Conservation (phyloP, 2,888 invertebrate species). For the Hololepta plana region DNA sequence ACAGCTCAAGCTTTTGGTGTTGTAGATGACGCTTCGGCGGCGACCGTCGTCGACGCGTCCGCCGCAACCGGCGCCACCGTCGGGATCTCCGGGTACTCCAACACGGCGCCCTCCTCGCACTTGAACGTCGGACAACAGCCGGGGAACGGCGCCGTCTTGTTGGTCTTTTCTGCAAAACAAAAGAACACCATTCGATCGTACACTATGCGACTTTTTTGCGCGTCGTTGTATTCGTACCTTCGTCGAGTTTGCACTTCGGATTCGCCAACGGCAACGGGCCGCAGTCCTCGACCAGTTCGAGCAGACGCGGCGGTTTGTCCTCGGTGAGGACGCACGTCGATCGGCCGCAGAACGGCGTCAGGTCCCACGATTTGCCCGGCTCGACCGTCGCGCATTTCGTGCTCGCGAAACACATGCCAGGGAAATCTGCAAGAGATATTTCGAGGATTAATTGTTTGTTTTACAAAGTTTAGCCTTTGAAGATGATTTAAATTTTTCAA, state of each 20-base stretch:
- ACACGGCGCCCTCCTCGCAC: slow-evolving; percentile 67
- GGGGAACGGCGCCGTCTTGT: slow-evolving; percentile 79
- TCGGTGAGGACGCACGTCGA: slow-evolving; percentile 71
- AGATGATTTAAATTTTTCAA: too few relatives aligned
- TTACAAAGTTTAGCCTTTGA: too few relatives aligned
- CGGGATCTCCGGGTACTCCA: slow-evolving; percentile 73
- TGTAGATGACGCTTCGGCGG: too few relatives aligned
- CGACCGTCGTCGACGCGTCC: too few relatives aligned
- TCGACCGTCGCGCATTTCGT: slow-evolving; percentile 78
- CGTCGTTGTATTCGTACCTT: slow-evolving; percentile 21
- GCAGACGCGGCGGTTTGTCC: slow-evolving; percentile 52
- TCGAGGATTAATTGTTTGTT: too few relatives aligned
- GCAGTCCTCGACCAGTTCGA: slow-evolving; percentile 78
- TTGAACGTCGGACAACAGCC: slow-evolving; percentile 71
- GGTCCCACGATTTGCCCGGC: slow-evolving; percentile 69
- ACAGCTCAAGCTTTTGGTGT: too few relatives aligned
- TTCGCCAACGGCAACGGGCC: slow-evolving; percentile 76
- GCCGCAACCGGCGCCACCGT: slow-evolving; percentile 26
- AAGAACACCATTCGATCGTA: slow-evolving; percentile 4
- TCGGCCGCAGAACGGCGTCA: slow-evolving; percentile 80
- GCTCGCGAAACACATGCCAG: slow-evolving; percentile 80
- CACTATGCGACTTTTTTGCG: not conserved
- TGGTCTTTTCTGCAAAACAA: slow-evolving; percentile 52
- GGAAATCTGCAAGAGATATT: slow-evolving; percentile 49
- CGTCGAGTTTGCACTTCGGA: slow-evolving; percentile 71